A percentile compares a stretch with the other conserved stretches of the same genome.
phyloP scores from a whole-genome alignment of 2,888 invertebrate species.

The Apotomis betuletana region DNA sequence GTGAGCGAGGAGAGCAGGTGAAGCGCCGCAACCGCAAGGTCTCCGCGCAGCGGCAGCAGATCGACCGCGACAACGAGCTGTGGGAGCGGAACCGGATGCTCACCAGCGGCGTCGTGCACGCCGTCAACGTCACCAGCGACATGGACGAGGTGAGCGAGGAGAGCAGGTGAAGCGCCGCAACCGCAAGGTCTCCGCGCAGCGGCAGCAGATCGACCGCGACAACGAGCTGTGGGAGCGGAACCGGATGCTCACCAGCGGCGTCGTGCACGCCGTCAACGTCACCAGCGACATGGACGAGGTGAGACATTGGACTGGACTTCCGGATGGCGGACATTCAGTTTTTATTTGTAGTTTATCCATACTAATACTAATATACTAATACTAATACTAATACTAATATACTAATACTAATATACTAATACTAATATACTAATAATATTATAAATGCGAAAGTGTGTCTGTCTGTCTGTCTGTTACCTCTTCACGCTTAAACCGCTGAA shows the following conservation, averaged over 20 bases:
- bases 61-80: constrained; percentile 98
- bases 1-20: constrained; percentile 95
- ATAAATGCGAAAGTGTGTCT: too few species aligned
- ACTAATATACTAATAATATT: too few species aligned
- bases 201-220: constrained; percentile 98
- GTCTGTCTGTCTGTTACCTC: too few species aligned
- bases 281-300: constrained; percentile 89
- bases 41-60: constrained; percentile 97
- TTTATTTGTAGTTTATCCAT: too few species aligned
- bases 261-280: constrained; percentile 93
- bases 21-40: constrained; percentile 95
- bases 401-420: too few species aligned
- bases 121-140: constrained; percentile 93
- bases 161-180: constrained; percentile 93
- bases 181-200: constrained; percentile 96
- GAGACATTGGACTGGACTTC: too few species aligned
- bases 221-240: constrained; percentile 99
- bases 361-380: too few species aligned
- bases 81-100: constrained; percentile 99
- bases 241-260: constrained; percentile 97
- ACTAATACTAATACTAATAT: too few species aligned
- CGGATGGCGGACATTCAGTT: too few species aligned
- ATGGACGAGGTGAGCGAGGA: constrained; percentile 97
- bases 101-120: constrained; percentile 96
- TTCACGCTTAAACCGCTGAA: too few species aligned